Conservation (phyloP, 1,140 invertebrate genomes). For the Alviniconcha marisindica region DNA sequence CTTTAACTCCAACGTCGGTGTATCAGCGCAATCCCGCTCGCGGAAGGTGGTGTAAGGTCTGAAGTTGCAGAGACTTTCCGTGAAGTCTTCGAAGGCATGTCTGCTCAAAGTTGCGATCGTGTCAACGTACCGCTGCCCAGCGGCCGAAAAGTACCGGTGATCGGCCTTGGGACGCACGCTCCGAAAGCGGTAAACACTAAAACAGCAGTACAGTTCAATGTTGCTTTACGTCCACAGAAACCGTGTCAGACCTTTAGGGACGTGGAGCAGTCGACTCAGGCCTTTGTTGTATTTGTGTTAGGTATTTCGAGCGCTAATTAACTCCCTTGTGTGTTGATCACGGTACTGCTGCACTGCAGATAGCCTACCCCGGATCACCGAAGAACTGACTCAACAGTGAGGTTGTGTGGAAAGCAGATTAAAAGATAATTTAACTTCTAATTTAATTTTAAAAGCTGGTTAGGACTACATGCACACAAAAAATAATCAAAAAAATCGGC, state of each 20-base stretch:
- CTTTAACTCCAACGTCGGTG: not conserved
- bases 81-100: not conserved
- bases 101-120: not conserved
- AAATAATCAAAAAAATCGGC: too few relatives aligned
- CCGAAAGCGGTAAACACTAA: conserved; percentile 54
- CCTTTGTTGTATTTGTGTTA: not conserved
- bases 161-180: conserved; percentile 63
- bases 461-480: too few relatives aligned
- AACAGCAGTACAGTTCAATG: not conserved
- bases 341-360: not conserved
- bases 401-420: too few relatives aligned
- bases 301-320: too few relatives aligned
- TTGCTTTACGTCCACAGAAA: not conserved
- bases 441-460: too few relatives aligned
- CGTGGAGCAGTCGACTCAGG: too few relatives aligned
- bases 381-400: too few relatives aligned
- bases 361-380: too few relatives aligned
- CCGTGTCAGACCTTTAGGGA: too few relatives aligned
- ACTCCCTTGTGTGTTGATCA: too few relatives aligned
- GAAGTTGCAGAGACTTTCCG: not conserved
- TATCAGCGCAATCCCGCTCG: not conserved
- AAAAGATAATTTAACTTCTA: too few relatives aligned
- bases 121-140: conserved; percentile 44
- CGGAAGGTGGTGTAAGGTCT: too few relatives aligned
- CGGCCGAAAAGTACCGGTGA: conserved; percentile 53